Conservation (phyloP, 1,140 invertebrate species). For the Eriosoma lanigerum region DNA sequence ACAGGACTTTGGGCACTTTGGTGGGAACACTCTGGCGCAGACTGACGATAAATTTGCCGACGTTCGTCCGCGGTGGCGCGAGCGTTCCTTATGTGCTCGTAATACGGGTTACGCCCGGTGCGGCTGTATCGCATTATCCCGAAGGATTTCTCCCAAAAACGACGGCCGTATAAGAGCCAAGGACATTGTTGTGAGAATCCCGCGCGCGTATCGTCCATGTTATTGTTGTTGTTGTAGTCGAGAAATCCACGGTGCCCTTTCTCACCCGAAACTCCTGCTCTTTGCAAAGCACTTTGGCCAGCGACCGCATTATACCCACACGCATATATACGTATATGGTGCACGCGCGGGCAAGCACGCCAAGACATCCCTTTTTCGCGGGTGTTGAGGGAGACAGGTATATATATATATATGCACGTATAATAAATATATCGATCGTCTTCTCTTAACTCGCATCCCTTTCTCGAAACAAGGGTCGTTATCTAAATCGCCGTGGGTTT, state of each 20-base stretch:
- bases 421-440: background rate
- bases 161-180: background rate
- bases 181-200: background rate
- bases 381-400: background rate
- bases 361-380: background rate
- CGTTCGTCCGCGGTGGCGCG: slow-evolving; percentile 30
- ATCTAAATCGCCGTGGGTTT: slow-evolving; percentile 11
- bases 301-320: background rate
- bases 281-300: background rate
- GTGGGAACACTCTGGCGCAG: background rate
- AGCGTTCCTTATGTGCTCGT: background rate
- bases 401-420: background rate
- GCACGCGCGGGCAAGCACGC: background rate
- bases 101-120: background rate
- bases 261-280: no score
- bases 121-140: background rate
- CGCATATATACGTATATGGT: background rate
- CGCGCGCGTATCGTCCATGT: background rate
- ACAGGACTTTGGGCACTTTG: background rate
- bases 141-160: slow-evolving; percentile 28
- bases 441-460: background rate
- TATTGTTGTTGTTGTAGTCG: no score
- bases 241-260: no score
- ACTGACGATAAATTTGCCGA: slow-evolving; percentile 25
- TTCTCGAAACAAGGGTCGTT: background rate